Percentiles rank a stretch among this genome's conserved stretches.
Conservation (phyloP, 2,797 vertebrate genomes). For the Xiphorhynchus erythropygius region DNA sequence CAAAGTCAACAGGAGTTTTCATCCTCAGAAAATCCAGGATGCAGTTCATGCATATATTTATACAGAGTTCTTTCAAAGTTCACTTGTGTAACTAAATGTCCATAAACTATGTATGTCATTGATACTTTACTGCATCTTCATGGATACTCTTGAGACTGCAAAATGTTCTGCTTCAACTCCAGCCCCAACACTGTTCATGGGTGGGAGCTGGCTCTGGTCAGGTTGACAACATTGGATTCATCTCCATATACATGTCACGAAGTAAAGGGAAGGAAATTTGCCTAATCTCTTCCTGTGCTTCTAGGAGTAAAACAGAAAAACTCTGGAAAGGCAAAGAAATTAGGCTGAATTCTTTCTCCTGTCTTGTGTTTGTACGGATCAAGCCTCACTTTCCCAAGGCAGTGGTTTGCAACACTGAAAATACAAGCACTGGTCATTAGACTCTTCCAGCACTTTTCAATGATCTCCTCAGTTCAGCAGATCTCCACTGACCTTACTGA, state of each 20-base stretch:
- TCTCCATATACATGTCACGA: not conserved
- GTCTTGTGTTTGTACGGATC: not conserved
- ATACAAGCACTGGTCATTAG: not conserved
- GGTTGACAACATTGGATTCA: not conserved
- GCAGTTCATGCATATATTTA: not conserved
- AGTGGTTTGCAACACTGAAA: not conserved
- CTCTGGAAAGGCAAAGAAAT: not conserved
- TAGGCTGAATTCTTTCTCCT: not conserved
- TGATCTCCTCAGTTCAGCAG: not conserved
- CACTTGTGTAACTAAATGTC: not conserved
- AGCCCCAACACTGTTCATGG: accelerated
- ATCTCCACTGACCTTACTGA: not conserved
- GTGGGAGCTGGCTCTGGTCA: not conserved
- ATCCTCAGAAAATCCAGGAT: not conserved
- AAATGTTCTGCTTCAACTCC: not conserved
- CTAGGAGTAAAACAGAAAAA: not conserved
- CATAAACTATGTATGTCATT: not conserved
- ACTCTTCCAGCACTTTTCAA: not conserved
- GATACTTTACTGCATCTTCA: not conserved
- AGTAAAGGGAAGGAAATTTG: not conserved
- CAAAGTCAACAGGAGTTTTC: not conserved
- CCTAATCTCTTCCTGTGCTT: not conserved
- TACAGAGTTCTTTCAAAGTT: not conserved
- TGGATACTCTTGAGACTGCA: accelerated
- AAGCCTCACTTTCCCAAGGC: not conserved